Base-by-base conservation (phyloP, 2,888 invertebrate genomes). In the Synergus gifuensis region DNA sequence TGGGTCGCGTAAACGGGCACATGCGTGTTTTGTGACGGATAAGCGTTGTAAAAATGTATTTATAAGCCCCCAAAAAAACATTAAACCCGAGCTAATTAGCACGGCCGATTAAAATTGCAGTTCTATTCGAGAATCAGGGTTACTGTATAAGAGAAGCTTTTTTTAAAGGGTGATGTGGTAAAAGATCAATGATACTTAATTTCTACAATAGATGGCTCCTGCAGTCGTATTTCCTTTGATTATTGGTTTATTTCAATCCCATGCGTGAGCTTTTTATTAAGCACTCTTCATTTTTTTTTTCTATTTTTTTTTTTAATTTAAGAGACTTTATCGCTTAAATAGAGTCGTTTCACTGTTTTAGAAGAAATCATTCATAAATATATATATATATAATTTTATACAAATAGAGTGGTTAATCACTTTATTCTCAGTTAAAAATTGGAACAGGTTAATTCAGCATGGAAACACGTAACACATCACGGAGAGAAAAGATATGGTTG, bases 1-100 rank as follows among this genome's bases (percentile, higher is more conserved):
- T 82, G 77, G 82, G 80, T 82, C 81, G 77, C 76, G 62, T 69
- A 69, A 69, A 69, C 28, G 69, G 54, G 69, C 69, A 49, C 49
- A 49, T 69, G 69, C 54, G 69, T 69, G 69, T 69, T 69, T 54
- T 36, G 36, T 69, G 69, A 69, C 69, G 69, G 69, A 69, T 69
- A 69, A 54, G 69, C 49, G 16, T 49, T 69, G 69, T 69, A 69
- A 69, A 69, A 69, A 69, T 54, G 16, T 49, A 69, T 69, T 69
- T 69, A 54, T 69, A 69, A 69, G 49, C 28, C 69, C 69, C 49
- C 49, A 16, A 69, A 69, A 49, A 69, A 49, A 46, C 69, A 69
- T 69, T 49, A 69, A 69, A 69, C 49, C 8, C 69, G 16, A 16
- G 49, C 36, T 9, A 69, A 69, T 69, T 69, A 69, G 49, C 49